Evolutionary conservation across 2,888 invertebrate genomes (phyloP).

Genomic region (Drosophila setosimentum): DNA sequence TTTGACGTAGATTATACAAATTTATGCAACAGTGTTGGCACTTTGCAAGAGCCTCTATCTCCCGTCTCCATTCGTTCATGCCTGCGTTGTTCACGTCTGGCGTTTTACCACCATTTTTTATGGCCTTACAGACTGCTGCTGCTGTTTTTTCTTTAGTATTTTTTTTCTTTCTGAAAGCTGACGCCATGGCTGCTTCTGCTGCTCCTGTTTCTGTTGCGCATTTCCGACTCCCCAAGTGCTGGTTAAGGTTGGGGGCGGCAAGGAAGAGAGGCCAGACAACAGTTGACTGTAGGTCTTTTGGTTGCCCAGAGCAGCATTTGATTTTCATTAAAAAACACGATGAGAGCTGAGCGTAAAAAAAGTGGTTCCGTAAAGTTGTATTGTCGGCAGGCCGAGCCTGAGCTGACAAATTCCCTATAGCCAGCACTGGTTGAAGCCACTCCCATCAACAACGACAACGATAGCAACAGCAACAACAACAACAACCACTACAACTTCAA

Average conservation of each 20-base stretch:
- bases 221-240: conserved; percentile 59
- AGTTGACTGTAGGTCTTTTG: conserved; percentile 24
- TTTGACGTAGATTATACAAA: conserved; percentile 73
- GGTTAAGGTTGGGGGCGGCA: conserved; percentile 1
- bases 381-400: conserved; percentile 16
- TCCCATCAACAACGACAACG: conserved; percentile 21
- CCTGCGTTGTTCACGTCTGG: neutral
- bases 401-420: conserved; percentile 23
- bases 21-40: conserved; percentile 76
- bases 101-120: conserved; percentile 50
- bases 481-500: conserved; percentile 50
- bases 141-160: conserved; percentile 14
- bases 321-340: conserved; percentile 67
- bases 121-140: conserved; percentile 46
- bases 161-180: conserved; percentile 39
- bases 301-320: conserved; percentile 50
- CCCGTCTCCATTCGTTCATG: neutral
- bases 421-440: conserved; percentile 18
- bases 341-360: conserved; percentile 14
- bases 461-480: conserved; percentile 3
- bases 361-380: conserved; percentile 35
- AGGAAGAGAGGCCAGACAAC: neutral
- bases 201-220: conserved; percentile 51
- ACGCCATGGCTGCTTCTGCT: conserved; percentile 27
- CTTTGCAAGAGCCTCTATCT: conserved; percentile 40